These are phyloP conservation scores for Chelonus insularis DNA, from an alignment of 1,140 invertebrate genomes.

Conservation along the genomic window DNA sequence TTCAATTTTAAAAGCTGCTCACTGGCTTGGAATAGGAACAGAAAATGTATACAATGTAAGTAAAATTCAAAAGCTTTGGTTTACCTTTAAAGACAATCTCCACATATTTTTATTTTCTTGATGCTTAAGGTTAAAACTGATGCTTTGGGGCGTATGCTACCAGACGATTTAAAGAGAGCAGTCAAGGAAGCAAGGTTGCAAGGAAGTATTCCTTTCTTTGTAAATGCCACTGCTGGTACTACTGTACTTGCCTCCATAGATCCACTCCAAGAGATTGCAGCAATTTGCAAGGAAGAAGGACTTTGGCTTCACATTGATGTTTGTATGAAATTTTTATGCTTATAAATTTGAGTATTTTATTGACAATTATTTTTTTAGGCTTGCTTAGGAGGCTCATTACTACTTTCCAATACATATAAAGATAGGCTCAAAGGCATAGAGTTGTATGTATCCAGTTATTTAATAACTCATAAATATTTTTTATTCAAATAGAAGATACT, in stretches of 20 bases:
- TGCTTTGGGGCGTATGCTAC: conserved; percentile 67
- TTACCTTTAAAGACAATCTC: neutral
- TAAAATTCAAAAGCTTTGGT: no score
- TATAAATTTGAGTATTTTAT: no score
- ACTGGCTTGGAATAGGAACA: conserved; percentile 81
- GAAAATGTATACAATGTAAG: conserved; percentile 61
- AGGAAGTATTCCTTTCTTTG: conserved; percentile 67
- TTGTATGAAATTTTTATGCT: conserved; percentile 46
- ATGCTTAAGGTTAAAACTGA: conserved; percentile 66
- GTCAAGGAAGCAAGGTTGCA: conserved; percentile 57
- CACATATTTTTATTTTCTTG: neutral
- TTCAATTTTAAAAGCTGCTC: conserved; percentile 78
- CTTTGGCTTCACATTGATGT: conserved; percentile 89
- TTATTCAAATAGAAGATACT: neutral
- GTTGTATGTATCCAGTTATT: conserved; percentile 58
- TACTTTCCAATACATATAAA: conserved; percentile 71
- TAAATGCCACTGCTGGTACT: conserved; percentile 75
- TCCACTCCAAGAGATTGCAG: conserved; percentile 73
- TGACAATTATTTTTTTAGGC: conserved; percentile 64
- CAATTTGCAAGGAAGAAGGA: conserved; percentile 65
- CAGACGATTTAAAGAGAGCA: conserved; percentile 61
- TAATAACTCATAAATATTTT: neutral
- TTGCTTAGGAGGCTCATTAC: conserved; percentile 79
- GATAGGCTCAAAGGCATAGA: conserved; percentile 70
- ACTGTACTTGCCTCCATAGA: conserved; percentile 86